Conservation (phyloP, 2,113 vertebrate genomes). For the Dasypus novemcinctus region DNA sequence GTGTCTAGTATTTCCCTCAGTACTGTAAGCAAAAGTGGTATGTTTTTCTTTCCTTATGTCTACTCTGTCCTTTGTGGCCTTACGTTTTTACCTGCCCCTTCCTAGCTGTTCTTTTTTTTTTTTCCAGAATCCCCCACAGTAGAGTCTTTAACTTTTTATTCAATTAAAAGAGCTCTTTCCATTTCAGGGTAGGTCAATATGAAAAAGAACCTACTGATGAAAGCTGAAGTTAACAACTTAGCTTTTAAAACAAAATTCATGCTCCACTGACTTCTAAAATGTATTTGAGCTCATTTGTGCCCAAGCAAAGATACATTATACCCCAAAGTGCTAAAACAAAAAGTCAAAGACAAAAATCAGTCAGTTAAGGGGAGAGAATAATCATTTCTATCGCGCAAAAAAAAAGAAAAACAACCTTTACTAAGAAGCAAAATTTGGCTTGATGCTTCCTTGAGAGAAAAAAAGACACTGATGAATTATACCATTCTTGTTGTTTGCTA, state of each 20-base stretch:
- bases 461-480: neutral
- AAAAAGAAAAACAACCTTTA: too few relatives aligned
- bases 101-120: neutral
- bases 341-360: neutral
- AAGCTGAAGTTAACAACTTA: neutral
- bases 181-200: neutral
- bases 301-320: neutral
- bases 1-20: constrained; percentile 93
- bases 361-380: neutral
- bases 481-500: neutral
- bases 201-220: neutral
- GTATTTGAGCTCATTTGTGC: neutral
- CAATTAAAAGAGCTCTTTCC: constrained; percentile 1
- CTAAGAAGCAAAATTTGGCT: constrained; percentile 1
- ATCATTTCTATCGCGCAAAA: neutral
- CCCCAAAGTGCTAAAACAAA: neutral
- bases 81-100: constrained; percentile 51
- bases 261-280: neutral
- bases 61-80: constrained; percentile 71
- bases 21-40: constrained; percentile 92
- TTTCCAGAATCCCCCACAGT: neutral
- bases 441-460: neutral
- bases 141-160: neutral
- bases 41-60: constrained; percentile 84
- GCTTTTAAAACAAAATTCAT: neutral